Evolutionary conservation across 2,888 invertebrate species (phyloP), one percentile per base, ranked within the genome.

Genomic region (Heliconius ethilla): DNA sequence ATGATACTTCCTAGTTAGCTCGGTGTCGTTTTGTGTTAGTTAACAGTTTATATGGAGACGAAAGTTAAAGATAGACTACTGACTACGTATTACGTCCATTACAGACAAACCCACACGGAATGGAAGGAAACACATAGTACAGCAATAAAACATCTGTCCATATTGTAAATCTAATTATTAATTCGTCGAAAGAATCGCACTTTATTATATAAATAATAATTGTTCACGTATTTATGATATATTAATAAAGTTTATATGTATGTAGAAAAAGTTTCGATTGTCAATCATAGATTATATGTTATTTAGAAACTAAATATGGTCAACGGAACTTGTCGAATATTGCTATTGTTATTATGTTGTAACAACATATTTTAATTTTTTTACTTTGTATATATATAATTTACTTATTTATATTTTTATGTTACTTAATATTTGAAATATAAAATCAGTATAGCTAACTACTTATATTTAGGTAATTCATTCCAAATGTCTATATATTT

Each of bases 61-160:
- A 55, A 62, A 51, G 18, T 55, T 55, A 29, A 63, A 72, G n/a
- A 59, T 63, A 81, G 45, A 83, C 82, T 90, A 92, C 88, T 93
- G 87, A 92, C 88, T 86, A 83, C 85, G 83, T 88, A 90, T 92
- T 92, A 91, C 92, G 87, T 94, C 92, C 93, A 89, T 94, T 94
- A 92, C 94, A 94, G 94, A 94, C 92, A 88, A 89, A 89, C 86
- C 88, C 88, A 87, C 92, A 91, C 87, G 93, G 92, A 90, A 88
- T 85, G 91, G 94, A 92, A 86, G 91, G 87, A 89, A 91, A 90
- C 90, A 90, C 90, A 89, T 94, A 94, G 87, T 90, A 89, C 88
- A 85, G 81, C 89, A 89, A 87, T 88, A 83, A 87, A 84, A 86
- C 85, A 83, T 89, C 88, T 90, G 90, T 90, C 90, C 89, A 89